These are phyloP conservation scores for Carabus problematicus DNA, from an alignment of 2,888 invertebrate species.

Conservation along the genomic window DNA sequence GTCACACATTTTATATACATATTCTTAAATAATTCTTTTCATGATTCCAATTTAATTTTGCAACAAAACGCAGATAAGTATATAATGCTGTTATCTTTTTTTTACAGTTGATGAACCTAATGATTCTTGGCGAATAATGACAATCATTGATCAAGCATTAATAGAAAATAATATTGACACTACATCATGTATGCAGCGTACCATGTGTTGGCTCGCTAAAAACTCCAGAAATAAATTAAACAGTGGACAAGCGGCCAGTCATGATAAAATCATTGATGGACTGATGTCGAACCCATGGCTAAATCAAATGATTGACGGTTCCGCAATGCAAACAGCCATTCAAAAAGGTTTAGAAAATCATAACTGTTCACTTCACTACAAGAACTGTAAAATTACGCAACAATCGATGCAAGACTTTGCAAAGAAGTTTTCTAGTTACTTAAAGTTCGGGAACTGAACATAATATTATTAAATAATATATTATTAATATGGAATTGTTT, in stretches of 20 bases:
- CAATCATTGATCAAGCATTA: constrained; percentile 63
- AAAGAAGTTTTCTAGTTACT: constrained; percentile 43
- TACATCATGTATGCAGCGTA: constrained; percentile 67
- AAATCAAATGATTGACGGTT: constrained; percentile 59
- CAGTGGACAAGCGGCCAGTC: constrained; percentile 56
- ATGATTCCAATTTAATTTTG: too few relatives aligned
- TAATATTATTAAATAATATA: not conserved
- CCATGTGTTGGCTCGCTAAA: constrained; percentile 64
- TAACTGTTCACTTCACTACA: constrained; percentile 59
- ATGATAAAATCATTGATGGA: constrained; percentile 62
- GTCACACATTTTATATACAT: too few relatives aligned
- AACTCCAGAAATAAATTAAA: constrained; percentile 56
- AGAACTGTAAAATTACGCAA: constrained; percentile 57
- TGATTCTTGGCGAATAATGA: constrained; percentile 52
- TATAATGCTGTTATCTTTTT: not conserved
- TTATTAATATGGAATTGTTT: constrained; percentile 18
- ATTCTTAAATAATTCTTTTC: too few relatives aligned
- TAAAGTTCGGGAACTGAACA: constrained; percentile 17
- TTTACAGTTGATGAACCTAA: constrained; percentile 32
- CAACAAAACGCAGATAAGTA: too few relatives aligned
- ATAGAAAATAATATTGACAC: constrained; percentile 67
- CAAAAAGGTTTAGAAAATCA: constrained; percentile 58
- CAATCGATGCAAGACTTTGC: constrained; percentile 45
- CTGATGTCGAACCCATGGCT: constrained; percentile 60
- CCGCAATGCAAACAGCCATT: constrained; percentile 64